Conservation (phyloP, 1,140 invertebrate species). For the Trypoxylus dichotomus region DNA sequence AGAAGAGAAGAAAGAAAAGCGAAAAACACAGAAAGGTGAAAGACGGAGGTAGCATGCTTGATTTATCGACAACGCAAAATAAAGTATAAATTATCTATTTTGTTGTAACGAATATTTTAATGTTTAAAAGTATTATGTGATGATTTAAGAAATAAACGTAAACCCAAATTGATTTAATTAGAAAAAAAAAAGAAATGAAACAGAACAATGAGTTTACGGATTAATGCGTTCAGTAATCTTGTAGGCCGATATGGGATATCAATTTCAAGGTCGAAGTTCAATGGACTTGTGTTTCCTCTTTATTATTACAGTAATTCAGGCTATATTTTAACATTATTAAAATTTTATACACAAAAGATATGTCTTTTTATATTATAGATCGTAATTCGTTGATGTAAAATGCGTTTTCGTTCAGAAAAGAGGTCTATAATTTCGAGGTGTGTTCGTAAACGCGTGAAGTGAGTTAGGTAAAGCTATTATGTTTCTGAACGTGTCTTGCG, state of each 20-base stretch:
- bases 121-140: slow-evolving; percentile 15
- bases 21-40: slow-evolving; percentile 85
- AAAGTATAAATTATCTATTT: slow-evolving; percentile 13
- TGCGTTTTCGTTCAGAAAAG: neutral
- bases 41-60: slow-evolving; percentile 71
- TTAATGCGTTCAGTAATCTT: neutral
- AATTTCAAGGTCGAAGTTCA: slow-evolving; percentile 13
- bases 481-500: neutral
- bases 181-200: neutral
- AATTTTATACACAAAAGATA: neutral
- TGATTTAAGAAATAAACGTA: slow-evolving; percentile 19
- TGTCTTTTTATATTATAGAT: neutral
- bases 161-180: neutral
- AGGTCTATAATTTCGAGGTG: neutral
- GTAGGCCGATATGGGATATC: neutral
- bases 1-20: slow-evolving; percentile 86
- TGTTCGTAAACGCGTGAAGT: neutral
- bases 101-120: slow-evolving; percentile 6
- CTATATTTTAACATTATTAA: neutral
- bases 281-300: neutral
- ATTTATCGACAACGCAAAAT: neutral
- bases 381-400: neutral
- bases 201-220: neutral
- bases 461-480: neutral
- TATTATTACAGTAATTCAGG: neutral